Evolutionary conservation across 1,140 invertebrate species (phyloP).

Genomic region (Triops cancriformis): DNA sequence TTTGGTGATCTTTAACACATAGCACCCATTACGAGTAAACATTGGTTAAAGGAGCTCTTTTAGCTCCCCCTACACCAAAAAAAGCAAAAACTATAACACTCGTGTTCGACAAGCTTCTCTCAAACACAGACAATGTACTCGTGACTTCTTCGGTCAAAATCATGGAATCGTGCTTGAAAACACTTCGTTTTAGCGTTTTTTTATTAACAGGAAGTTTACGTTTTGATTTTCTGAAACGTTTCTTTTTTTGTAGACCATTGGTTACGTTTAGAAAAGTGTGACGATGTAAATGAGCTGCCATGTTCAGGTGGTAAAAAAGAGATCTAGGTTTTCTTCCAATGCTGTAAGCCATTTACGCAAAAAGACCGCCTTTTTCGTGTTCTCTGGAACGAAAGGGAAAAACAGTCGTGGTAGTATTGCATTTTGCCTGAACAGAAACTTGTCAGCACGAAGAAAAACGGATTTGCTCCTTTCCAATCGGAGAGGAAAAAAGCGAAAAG

Average conservation of each 20-base stretch:
- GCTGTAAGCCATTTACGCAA: background rate
- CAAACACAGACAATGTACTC: background rate
- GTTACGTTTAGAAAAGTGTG: background rate
- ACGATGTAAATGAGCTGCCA: constrained; percentile 2
- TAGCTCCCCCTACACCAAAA: background rate
- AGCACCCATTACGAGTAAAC: background rate
- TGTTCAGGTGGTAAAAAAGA: constrained; percentile 1
- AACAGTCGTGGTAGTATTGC: background rate
- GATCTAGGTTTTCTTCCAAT: background rate
- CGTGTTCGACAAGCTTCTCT: background rate
- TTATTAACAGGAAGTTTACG: background rate
- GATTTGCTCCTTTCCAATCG: no score
- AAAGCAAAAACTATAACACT: background rate
- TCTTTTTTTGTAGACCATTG: no score
- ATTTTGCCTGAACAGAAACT: background rate
- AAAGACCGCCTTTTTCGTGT: background rate
- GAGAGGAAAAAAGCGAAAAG: no score
- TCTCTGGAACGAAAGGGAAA: background rate
- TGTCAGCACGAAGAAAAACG: background rate
- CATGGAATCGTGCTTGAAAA: background rate
- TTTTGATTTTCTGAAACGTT: no score
- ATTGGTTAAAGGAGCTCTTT: background rate
- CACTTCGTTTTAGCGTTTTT: background rate
- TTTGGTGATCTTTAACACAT: background rate
- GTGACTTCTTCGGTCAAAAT: background rate